Evolutionary conservation across 2,888 invertebrate genomes (phyloP).

Genomic region (Gordius sp.): DNA sequence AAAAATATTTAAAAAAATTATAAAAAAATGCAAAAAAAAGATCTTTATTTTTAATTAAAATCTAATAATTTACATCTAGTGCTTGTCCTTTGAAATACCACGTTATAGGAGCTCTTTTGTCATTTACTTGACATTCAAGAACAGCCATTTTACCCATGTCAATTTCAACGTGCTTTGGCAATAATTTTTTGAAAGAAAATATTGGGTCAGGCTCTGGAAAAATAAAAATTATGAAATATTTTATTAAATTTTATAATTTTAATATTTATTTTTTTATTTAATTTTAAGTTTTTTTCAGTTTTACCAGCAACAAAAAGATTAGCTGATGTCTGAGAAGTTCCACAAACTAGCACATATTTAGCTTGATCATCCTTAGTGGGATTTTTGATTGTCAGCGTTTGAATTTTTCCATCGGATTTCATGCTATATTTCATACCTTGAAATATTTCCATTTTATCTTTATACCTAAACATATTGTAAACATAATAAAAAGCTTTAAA

Average conservation of each 20-base stretch:
- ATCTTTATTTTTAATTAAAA: background rate
- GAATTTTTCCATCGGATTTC: conserved; percentile 62
- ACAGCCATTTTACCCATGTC: conserved; percentile 63
- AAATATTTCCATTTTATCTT: conserved; percentile 55
- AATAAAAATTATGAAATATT: too few relatives aligned
- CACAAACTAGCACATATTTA: conserved; percentile 77
- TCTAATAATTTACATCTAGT: conserved; percentile 33
- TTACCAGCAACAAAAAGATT: conserved; percentile 69
- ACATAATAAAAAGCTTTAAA: too few relatives aligned
- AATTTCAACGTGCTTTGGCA: conserved; percentile 63
- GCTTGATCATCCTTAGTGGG: conserved; percentile 89
- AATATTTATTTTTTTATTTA: too few relatives aligned
- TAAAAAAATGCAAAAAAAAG: background rate
- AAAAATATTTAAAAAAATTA: conserved; percentile 17
- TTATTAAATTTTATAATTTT: too few relatives aligned
- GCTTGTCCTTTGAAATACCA: conserved; percentile 38
- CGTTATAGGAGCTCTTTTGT: conserved; percentile 65
- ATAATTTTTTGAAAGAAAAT: conserved; percentile 63
- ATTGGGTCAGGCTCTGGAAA: conserved; percentile 64
- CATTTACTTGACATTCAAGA: conserved; percentile 74
- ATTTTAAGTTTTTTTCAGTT: conserved; percentile 18
- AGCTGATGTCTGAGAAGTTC: conserved; percentile 57
- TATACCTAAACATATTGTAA: conserved; percentile 31
- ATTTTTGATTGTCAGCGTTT: conserved; percentile 57
- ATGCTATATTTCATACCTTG: conserved; percentile 85